These are phyloP conservation scores for Parapsyche elsis DNA, from an alignment of 1,140 invertebrate genomes.

Conservation along the genomic window DNA sequence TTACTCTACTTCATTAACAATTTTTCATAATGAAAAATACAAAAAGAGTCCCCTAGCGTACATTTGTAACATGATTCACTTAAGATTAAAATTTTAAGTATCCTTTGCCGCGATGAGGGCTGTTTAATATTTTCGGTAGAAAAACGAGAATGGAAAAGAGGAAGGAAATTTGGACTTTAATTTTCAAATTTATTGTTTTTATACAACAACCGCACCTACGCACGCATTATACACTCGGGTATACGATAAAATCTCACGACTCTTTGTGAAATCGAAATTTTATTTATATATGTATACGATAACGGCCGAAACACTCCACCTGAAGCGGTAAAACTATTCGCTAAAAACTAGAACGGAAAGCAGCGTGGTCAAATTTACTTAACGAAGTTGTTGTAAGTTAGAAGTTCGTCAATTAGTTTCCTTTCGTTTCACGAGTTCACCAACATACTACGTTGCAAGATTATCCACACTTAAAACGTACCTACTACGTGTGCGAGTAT, in stretches of 20 bases:
- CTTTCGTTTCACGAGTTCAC: slow-evolving; percentile 7
- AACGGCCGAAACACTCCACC: neutral
- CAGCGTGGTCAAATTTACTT: slow-evolving; percentile 19
- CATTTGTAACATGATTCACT: slow-evolving; percentile 32
- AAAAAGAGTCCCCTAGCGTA: slow-evolving; percentile 24
- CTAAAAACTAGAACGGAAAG: slow-evolving; percentile 2
- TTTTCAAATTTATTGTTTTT: slow-evolving; percentile 17
- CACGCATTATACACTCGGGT: too few relatives aligned
- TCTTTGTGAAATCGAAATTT: too few relatives aligned
- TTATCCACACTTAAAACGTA: neutral
- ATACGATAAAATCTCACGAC: too few relatives aligned
- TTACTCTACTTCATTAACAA: slow-evolving; percentile 22
- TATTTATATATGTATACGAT: too few relatives aligned
- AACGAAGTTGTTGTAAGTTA: slow-evolving; percentile 20
- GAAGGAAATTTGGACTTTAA: slow-evolving; percentile 1
- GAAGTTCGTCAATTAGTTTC: slow-evolving; percentile 32
- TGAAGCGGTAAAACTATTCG: neutral
- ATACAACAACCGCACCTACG: too few relatives aligned
- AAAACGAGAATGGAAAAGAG: slow-evolving; percentile 3
- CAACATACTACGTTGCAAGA: neutral
- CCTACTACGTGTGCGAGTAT: too few relatives aligned
- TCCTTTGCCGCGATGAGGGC: slow-evolving; percentile 20
- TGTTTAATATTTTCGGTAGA: slow-evolving; percentile 29
- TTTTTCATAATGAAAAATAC: slow-evolving; percentile 30
- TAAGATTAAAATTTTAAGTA: slow-evolving; percentile 32